These are phyloP conservation scores for Limnephilus auricula DNA, from an alignment of 2,888 invertebrate species.

Conservation along the genomic window DNA sequence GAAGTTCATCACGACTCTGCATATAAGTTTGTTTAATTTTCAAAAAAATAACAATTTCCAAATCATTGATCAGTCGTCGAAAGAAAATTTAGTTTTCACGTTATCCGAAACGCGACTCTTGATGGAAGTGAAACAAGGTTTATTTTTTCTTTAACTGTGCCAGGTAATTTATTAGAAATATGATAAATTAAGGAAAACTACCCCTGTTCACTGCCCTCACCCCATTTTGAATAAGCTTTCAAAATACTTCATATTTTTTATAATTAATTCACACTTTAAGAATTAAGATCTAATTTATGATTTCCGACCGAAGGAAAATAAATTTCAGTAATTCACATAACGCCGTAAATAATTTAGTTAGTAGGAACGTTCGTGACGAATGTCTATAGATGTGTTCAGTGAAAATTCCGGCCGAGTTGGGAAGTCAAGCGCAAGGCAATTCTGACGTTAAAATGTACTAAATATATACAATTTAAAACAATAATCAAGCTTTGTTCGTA, in stretches of 20 bases:
- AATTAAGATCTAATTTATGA: conserved; percentile 35
- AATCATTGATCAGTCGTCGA: neutral
- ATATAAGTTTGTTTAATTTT: too few relatives aligned
- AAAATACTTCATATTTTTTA: conserved; percentile 7
- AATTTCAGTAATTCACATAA: conserved; percentile 23
- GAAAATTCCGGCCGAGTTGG: conserved; percentile 28
- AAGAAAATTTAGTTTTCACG: neutral
- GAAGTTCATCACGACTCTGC: too few relatives aligned
- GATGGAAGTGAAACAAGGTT: neutral
- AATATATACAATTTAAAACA: conserved; percentile 66
- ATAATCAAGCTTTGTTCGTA: conserved; percentile 64
- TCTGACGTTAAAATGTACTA: conserved; percentile 53
- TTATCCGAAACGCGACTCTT: neutral
- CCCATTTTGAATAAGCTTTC: neutral
- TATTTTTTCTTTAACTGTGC: neutral
- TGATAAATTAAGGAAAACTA: conserved; percentile 2
- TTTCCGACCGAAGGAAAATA: conserved; percentile 33
- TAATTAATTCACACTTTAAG: conserved; percentile 10
- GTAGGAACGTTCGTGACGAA: conserved; percentile 31
- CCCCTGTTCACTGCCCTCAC: conserved; percentile 3
- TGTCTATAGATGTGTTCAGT: conserved; percentile 38
- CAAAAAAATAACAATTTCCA: too few relatives aligned
- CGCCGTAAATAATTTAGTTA: conserved; percentile 35
- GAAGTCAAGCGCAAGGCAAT: conserved; percentile 35
- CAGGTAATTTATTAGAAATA: neutral